These are phyloP conservation scores for Sycobia sp. DNA, from an alignment of 1,140 invertebrate species.

Conservation along the genomic window DNA sequence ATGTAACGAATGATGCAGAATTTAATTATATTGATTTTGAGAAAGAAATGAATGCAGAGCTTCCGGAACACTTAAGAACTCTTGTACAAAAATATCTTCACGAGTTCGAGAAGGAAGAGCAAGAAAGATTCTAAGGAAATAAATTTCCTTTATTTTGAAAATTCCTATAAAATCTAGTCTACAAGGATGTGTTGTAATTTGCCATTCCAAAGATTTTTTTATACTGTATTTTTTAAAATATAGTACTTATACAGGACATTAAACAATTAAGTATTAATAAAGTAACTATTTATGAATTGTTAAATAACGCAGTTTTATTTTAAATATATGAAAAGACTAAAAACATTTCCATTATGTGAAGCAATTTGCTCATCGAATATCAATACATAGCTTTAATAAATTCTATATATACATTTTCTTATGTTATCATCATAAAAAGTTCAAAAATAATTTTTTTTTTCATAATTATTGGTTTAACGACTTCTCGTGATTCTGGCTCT, in stretches of 20 bases:
- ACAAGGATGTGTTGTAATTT: slow-evolving; percentile 2
- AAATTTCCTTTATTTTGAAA: slow-evolving; percentile 21
- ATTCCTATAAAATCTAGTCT: slow-evolving; percentile 13
- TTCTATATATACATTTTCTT: slow-evolving; percentile 38
- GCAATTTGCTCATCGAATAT: no score
- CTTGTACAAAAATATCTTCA: slow-evolving; percentile 54
- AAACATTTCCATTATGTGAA: no score
- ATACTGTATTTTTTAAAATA: slow-evolving; percentile 27
- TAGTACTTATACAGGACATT: slow-evolving; percentile 9
- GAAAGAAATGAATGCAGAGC: slow-evolving; percentile 33
- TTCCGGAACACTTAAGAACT: slow-evolving; percentile 52
- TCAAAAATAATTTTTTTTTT: no score
- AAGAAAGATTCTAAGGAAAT: slow-evolving; percentile 32
- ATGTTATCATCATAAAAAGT: no score
- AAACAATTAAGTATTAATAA: slow-evolving; percentile 25
- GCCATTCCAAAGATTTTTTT: slow-evolving; percentile 34
- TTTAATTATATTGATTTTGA: slow-evolving; percentile 10
- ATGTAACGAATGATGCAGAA: not conserved
- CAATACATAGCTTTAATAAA: no score
- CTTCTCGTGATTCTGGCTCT: no score
- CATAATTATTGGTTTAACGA: no score
- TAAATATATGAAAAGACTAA: no score
- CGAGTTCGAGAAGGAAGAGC: slow-evolving; percentile 47
- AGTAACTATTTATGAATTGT: slow-evolving; percentile 31
- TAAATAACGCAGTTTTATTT: slow-evolving; percentile 12